Evolutionary conservation across 92 coral and sea anemone genomes (phyloP), one percentile per base, ranked within the genome.

Genomic region (Bergia puertoricense): DNA sequence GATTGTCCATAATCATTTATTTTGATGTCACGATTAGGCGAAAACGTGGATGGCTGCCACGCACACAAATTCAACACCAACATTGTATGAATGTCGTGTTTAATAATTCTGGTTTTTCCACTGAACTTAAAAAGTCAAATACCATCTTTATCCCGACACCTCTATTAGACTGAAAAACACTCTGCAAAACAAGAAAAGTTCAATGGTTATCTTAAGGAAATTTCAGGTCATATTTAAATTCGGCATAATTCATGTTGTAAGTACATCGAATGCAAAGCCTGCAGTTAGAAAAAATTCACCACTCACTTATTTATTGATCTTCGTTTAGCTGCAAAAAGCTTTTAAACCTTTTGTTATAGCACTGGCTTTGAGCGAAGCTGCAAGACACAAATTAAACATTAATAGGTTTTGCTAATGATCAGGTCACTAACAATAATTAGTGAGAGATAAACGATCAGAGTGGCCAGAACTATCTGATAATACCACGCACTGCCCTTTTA

Each of bases 311-410:
- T 79, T 10, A 13, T 13, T 22, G 37, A 51, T 9, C 51, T 80
- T 56, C 85, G 71, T 80, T 80, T 51, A 18, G 11, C 44, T 48
- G 39, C 37, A 20, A 51, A 51, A 79, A 44, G 41, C 72, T 59
- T 56, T 57, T 80, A 37, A 80, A 13, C 45, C 43, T 13, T 54
- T 80, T 80, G 48, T 56, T 37, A 62, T 80, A 38, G 30, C 46
- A 7, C 15, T 80, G 85, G 72, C 72, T 14, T 54, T 80, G 82
- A 22, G 82, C 68, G 67, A 79, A 79, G 44, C 62, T 62, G 69
- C 16, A 80, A 80, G 69, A 80, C 8, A 56, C 69, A 14, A 18
- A 38, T 54, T 56, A 56, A 80, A 80, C 41, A 80, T 16, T 80
- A 80, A 56, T 18, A 37, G 0, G 85, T 15, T 51, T 56, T 56